Conservation (phyloP, 2,113 vertebrate species). For the Paedocypris sp. region DNA sequence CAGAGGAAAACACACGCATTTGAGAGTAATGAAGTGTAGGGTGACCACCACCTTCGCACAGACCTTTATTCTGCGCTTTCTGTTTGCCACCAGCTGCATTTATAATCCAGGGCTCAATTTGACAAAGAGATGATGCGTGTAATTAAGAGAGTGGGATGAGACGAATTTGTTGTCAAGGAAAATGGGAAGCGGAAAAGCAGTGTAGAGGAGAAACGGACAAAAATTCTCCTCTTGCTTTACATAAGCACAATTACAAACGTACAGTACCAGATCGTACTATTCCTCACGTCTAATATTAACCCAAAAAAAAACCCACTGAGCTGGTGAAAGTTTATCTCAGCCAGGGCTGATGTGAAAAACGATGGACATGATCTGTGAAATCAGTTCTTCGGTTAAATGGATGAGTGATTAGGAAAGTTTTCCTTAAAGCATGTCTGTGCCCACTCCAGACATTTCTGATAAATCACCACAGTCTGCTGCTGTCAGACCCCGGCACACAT, state of each 20-base stretch:
- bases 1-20: slow-evolving; percentile 24
- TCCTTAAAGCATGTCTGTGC: not conserved
- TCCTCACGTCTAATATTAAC: no score
- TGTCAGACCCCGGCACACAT: slow-evolving; percentile 1
- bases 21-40: slow-evolving; percentile 23
- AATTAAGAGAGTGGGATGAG: not conserved
- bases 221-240: no score
- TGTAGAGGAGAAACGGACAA: no score
- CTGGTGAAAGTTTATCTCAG: not conserved
- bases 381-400: not conserved
- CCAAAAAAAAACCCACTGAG: no score
- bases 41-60: slow-evolving; percentile 10
- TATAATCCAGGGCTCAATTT: not conserved
- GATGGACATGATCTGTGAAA: not conserved
- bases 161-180: not conserved
- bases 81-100: not conserved
- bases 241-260: no score
- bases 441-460: not conserved
- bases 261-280: no score
- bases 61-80: not conserved
- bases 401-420: slow-evolving; percentile 9
- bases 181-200: no score
- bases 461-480: not conserved
- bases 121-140: not conserved
- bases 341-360: not conserved